Conservation (phyloP, 2,888 invertebrate species). For the Leptothorax acervorum region DNA sequence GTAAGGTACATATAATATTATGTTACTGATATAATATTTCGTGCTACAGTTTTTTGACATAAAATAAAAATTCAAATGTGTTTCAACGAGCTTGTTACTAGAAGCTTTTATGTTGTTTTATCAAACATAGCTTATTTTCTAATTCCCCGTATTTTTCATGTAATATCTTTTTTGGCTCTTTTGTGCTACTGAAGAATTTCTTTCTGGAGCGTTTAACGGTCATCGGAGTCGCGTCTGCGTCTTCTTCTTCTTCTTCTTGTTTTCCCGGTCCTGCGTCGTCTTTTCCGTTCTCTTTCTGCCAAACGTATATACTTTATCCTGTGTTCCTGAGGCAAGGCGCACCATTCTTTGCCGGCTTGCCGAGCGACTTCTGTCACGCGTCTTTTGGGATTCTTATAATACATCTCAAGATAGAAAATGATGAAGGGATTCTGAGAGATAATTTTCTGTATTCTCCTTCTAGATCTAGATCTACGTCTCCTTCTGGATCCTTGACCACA, state of each 20-base stretch:
- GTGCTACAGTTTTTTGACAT: background rate
- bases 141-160: background rate
- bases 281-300: constrained; percentile 45
- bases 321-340: constrained; percentile 69
- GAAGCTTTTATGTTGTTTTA: background rate
- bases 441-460: constrained; percentile 39
- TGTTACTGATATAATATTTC: background rate
- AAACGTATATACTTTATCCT: constrained; percentile 72
- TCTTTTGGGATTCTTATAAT: constrained; percentile 69
- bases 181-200: background rate
- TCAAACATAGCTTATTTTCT: background rate
- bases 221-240: background rate
- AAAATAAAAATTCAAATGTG: constrained; percentile 11
- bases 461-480: background rate
- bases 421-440: constrained; percentile 78
- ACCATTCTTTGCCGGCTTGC: constrained; percentile 78
- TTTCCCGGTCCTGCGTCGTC: background rate
- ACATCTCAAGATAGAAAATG: constrained; percentile 78
- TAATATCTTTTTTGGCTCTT: background rate
- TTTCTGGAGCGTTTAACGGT: background rate
- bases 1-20: background rate
- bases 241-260: background rate
- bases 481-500: background rate
- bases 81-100: background rate
- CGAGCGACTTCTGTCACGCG: constrained; percentile 76